phyloP scores from a whole-genome alignment of 1,140 invertebrate genomes.

The Papilio glaucus region DNA sequence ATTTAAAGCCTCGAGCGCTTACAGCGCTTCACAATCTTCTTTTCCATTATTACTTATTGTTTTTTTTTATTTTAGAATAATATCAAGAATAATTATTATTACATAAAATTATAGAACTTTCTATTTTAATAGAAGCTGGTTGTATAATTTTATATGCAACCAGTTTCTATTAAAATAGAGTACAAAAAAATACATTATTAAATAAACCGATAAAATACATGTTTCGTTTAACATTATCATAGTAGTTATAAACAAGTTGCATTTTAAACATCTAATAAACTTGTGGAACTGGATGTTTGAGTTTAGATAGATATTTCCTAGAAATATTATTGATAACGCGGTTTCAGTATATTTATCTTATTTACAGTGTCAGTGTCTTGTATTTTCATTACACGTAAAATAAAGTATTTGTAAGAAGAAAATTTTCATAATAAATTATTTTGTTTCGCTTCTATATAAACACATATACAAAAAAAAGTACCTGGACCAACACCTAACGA shows the following conservation, averaged over 20 bases:
- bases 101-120: no score
- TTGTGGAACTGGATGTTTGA: neutral
- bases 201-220: neutral
- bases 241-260: neutral
- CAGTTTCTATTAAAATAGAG: no score
- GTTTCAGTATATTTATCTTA: neutral
- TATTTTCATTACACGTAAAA: neutral
- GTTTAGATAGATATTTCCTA: neutral
- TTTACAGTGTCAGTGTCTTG: neutral
- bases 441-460: neutral
- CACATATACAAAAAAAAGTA: conserved; percentile 18
- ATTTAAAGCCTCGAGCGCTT: conserved; percentile 46
- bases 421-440: neutral
- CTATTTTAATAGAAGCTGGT: neutral
- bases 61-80: conserved; percentile 35
- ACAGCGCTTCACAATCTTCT: conserved; percentile 45
- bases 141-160: no score
- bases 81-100: no score
- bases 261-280: neutral
- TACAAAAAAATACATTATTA: no score
- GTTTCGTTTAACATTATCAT: neutral
- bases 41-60: conserved; percentile 29
- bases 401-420: neutral
- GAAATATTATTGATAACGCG: neutral
- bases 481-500: conserved; percentile 25